Evolutionary conservation across 2,888 invertebrate species (phyloP).

Genomic region (Serripes groenlandicus): DNA sequence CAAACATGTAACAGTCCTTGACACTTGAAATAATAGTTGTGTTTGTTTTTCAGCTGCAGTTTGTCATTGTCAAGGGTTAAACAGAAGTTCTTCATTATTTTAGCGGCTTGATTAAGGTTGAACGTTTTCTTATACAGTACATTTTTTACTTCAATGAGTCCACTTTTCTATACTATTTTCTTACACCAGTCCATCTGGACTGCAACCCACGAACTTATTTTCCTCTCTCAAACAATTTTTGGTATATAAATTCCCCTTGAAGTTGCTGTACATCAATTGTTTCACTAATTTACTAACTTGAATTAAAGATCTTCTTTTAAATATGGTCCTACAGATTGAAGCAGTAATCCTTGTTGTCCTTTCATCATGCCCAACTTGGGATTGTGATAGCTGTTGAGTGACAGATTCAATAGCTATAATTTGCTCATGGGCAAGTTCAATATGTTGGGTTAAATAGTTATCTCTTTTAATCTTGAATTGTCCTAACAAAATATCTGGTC

Average conservation of each 20-base stretch:
- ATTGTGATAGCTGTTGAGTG: no score
- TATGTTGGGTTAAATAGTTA: no score
- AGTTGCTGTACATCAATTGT: constrained; percentile 26
- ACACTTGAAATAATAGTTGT: no score
- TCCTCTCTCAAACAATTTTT: constrained; percentile 35
- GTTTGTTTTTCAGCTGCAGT: constrained; percentile 32
- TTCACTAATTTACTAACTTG: constrained; percentile 9
- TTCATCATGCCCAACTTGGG: constrained; percentile 31
- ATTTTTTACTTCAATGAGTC: constrained; percentile 33
- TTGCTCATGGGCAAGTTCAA: no score
- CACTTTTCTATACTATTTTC: not conserved
- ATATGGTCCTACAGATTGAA: constrained; percentile 30
- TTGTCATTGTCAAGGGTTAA: constrained; percentile 23
- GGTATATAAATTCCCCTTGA: constrained; percentile 32
- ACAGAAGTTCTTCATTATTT: constrained; percentile 30
- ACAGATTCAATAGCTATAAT: no score
- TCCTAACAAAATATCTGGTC: no score
- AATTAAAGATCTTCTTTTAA: constrained; percentile 21
- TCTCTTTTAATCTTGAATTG: no score
- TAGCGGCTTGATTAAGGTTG: constrained; percentile 27
- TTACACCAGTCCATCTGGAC: constrained; percentile 49
- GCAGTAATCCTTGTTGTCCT: constrained; percentile 41
- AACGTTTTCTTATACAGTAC: constrained; percentile 32
- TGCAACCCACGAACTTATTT: constrained; percentile 35
- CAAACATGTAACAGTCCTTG: constrained; percentile 41